Evolutionary conservation across 2,113 vertebrate species (phyloP).

Genomic region (Sitta europaea): DNA sequence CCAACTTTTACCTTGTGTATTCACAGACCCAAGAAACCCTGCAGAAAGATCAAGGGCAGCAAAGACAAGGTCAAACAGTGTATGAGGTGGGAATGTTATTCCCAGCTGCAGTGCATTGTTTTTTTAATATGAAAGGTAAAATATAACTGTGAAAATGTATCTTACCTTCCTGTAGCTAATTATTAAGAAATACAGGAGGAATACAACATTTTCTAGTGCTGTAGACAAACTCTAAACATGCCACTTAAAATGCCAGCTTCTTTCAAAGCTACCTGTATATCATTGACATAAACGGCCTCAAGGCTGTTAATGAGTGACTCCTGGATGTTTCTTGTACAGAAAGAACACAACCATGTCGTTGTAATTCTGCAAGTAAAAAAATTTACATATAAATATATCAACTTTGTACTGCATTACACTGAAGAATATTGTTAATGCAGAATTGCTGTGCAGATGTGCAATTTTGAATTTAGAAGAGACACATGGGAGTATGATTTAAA

Average conservation of each 20-base stretch:
- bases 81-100: not conserved
- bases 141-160: not conserved
- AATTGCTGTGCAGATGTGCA: not conserved
- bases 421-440: not conserved
- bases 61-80: not conserved
- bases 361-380: not conserved
- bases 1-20: not conserved
- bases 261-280: not conserved
- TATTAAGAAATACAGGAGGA: not conserved
- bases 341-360: not conserved
- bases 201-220: not conserved
- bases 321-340: not conserved
- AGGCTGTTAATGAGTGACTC: constrained; percentile 42
- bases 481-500: not conserved
- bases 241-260: not conserved
- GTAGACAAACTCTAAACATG: not conserved
- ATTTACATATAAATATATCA: not conserved
- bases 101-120: not conserved
- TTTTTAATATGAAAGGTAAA: not conserved
- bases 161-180: not conserved
- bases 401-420: not conserved
- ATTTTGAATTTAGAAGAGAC: not conserved
- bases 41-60: not conserved
- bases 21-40: not conserved
- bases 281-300: not conserved